Base-by-base conservation (phyloP, 92 coral and sea anemone genomes). In the Umimayanthus chanpuru region DNA sequence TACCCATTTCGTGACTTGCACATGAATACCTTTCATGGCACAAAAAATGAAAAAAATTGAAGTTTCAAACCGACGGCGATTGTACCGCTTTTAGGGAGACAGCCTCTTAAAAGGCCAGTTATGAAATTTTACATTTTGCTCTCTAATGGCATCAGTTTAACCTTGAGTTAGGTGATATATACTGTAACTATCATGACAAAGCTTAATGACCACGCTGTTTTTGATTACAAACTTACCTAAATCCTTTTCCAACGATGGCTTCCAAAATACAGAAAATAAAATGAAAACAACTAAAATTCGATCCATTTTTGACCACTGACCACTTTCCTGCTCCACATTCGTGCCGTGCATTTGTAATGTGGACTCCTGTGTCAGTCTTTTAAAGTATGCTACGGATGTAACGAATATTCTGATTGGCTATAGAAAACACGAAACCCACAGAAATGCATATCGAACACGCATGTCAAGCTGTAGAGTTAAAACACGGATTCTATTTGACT, bases 231-330 rank as follows among this genome's bases (percentile, higher is more conserved):
- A 61, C 79, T 75, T 39, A 75, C 79, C 79, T 75, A 39, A 39
- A 75, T 75, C 79, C 25, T 75, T 75, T 75, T 75, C 79, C 47
- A 36, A 75, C 21, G 79, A 75, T 36, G 9, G 79, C 44, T 10
- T 10, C 79, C 53, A 75, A 75, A 75, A 75, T 20, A 3, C 47
- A 75, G 47, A 75, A 36, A 75, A 36, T 75, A 21, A 16, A 43
- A 75, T 10, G 8, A 75, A 21, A 38, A 75, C 8, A 75, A 75
- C 9, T 7, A 75, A 39, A 9, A 2, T 39, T 16, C 44, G 79
- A 75, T 40, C 79, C 79, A 75, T 75, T 21, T 39, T 39, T 3
- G 8, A 21, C 29, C 50, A 6, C 79, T 39, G 11, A 20, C 25
- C 6, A 10, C 44, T 15, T 14, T 18, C 58, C 12, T 53, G 18